These are phyloP conservation scores for Xerus rutilus DNA, from an alignment of 2,797 vertebrate species.

Conservation along the genomic window DNA sequence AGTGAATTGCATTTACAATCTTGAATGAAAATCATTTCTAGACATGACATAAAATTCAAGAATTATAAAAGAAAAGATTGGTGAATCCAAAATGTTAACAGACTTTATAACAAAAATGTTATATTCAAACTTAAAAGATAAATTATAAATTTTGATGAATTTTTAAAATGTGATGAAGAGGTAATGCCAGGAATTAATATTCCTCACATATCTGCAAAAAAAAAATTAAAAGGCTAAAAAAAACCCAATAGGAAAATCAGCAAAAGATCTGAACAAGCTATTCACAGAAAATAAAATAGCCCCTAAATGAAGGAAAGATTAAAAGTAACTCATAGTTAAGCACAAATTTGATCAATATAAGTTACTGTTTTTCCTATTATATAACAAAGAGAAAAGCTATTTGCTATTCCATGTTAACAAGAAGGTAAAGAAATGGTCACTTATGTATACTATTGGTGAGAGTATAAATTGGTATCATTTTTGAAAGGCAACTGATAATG, in stretches of 20 bases:
- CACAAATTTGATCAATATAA: constrained; percentile 15
- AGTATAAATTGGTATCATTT: background rate
- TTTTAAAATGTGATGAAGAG: background rate
- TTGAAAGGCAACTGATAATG: background rate
- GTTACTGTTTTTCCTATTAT: background rate
- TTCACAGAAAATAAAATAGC: constrained; percentile 29
- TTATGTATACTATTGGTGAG: background rate
- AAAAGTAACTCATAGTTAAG: constrained; percentile 50
- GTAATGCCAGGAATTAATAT: background rate
- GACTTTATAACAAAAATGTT: constrained; percentile 19
- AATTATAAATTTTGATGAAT: constrained; percentile 20
- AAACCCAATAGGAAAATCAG: background rate
- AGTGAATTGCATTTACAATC: background rate
- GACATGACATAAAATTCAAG: constrained; percentile 31
- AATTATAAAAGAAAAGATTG: constrained; percentile 33
- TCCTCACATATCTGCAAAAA: background rate
- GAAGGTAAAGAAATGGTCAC: background rate
- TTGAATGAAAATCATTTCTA: constrained; percentile 8
- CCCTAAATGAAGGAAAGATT: background rate
- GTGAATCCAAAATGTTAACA: constrained; percentile 52
- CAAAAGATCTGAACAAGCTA: background rate
- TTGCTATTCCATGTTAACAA: background rate
- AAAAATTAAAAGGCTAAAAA: background rate
- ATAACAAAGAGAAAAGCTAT: background rate
- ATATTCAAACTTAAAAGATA: constrained; percentile 37